A percentile compares a stretch with the other conserved stretches of the same genome.
phyloP scores from a whole-genome alignment of 2,888 invertebrate genomes.

The Drosophila stalkeri region DNA sequence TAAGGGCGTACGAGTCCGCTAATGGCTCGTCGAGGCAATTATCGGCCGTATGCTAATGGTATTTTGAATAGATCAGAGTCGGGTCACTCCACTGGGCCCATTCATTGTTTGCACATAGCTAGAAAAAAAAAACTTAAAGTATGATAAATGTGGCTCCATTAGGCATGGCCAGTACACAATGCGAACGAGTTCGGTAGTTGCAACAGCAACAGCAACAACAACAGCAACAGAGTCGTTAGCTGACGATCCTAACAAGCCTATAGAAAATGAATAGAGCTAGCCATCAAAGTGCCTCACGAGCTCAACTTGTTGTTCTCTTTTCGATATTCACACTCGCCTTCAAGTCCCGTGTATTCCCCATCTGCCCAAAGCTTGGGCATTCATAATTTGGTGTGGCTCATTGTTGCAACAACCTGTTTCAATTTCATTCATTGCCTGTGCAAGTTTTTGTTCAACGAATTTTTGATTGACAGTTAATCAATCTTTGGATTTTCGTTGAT shows the following conservation, averaged over 20 bases:
- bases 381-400: slow-evolving; percentile 64
- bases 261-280: slow-evolving; percentile 9
- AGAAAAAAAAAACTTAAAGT: slow-evolving; percentile 57
- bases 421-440: slow-evolving; percentile 62
- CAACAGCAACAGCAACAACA: slow-evolving; percentile 15
- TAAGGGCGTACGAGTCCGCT: slow-evolving; percentile 54
- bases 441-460: slow-evolving; percentile 15
- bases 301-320: slow-evolving; percentile 19
- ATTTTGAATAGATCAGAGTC: slow-evolving; percentile 64
- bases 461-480: slow-evolving; percentile 79
- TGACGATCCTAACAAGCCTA: slow-evolving; percentile 53
- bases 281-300: slow-evolving; percentile 13
- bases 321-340: slow-evolving; percentile 5
- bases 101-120: slow-evolving; percentile 67
- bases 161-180: slow-evolving; percentile 45
- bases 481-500: slow-evolving; percentile 66
- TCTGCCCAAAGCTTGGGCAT: slow-evolving; percentile 44
- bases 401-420: slow-evolving; percentile 71
- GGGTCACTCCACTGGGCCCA: slow-evolving; percentile 24
- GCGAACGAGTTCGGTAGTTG: slow-evolving; percentile 58
- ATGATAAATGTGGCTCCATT: slow-evolving; percentile 75
- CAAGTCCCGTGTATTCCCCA: slow-evolving; percentile 11
- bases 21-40: slow-evolving; percentile 71
- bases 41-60: slow-evolving; percentile 76
- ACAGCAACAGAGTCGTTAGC: slow-evolving; percentile 63